Evolutionary conservation across 2,888 invertebrate genomes (phyloP), one percentile per base, ranked within the genome.

Genomic region (Lithophane ornitopus): DNA sequence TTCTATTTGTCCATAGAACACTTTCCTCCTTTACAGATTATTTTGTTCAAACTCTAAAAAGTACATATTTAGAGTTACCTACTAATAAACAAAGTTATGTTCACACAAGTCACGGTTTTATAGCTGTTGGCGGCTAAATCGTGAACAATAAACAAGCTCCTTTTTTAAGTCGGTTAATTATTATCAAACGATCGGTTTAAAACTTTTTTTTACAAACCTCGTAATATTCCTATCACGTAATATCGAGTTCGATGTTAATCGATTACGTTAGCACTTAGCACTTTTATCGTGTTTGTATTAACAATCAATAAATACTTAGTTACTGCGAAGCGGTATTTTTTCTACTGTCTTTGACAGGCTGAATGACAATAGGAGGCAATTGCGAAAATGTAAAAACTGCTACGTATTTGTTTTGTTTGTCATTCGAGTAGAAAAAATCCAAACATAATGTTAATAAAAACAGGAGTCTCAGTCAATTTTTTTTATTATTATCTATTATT

Each of bases 261-360:
- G 74, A 28, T 84, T 82, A 71, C 74, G 80, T 75, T 59, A 34
- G 52, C 76, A 78, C 19, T 78, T 81, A 72, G 63, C 71, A 59
- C 63, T 28, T 62, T 61, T 63, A 80, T 84, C 63, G 74, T 56
- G 70, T 66, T 76, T 69, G 65, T 66, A 12, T 46, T 54, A 46
- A 41, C 54, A 34, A 80, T 74, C 52, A 73, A 78, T 73, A 58
- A 56, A 70, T 73, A 65, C 12, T 41, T 41, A 49, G 49, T 3
- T 54, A n/a, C 1, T 44, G 52, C 46, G 49, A 59, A 62, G 46
- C 59, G 34, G 34, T 61, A 28, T 49, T 56, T 14, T 11, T 26
- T 6, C 11, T 59, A 58, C n/a, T n/a, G 14, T 9, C n/a, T 72
- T 39, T 54, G 44, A 28, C 39, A 39, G 19, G 22, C 9, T 44